These are phyloP conservation scores for Dendroctonus valens DNA, from an alignment of 1,140 invertebrate species.

Conservation along the genomic window DNA sequence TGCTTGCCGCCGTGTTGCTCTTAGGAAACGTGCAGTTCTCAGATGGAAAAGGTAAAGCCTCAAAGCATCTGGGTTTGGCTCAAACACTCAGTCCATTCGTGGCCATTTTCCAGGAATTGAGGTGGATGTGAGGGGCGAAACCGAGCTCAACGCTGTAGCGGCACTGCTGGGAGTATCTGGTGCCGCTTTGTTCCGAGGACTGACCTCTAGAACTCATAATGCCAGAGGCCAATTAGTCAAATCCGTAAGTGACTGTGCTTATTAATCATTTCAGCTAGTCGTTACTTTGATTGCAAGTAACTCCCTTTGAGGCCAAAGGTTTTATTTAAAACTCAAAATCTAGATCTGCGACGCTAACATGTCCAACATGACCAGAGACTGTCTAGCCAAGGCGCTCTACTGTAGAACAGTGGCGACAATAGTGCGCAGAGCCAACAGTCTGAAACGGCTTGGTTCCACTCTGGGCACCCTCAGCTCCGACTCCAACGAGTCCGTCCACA, in stretches of 20 bases:
- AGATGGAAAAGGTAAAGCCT: conserved; percentile 59
- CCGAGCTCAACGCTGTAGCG: conserved; percentile 81
- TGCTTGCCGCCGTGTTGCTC: conserved; percentile 85
- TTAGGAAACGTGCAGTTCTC: conserved; percentile 89
- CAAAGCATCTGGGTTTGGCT: background rate
- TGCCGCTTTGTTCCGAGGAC: conserved; percentile 72
- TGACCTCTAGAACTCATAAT: conserved; percentile 82
- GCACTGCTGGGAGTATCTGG: conserved; percentile 77
- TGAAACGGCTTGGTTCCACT: conserved; percentile 84
- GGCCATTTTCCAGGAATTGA: conserved; percentile 55
- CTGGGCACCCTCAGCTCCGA: conserved; percentile 86
- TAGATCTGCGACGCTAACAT: conserved; percentile 74
- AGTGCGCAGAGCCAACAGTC: conserved; percentile 85
- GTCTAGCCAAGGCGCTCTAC: conserved; percentile 89
- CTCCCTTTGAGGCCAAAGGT: background rate
- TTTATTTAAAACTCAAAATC: background rate
- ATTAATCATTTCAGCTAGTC: no score
- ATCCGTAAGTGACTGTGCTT: conserved; percentile 55
- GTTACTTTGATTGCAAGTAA: no score
- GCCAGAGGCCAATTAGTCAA: conserved; percentile 80
- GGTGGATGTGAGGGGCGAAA: conserved; percentile 73
- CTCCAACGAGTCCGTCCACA: conserved; percentile 88
- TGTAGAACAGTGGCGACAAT: conserved; percentile 94
- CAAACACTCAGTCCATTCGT: background rate
- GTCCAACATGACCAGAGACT: conserved; percentile 84